Conservation (phyloP, 2,888 invertebrate species). For the Lucinisca nassula region DNA sequence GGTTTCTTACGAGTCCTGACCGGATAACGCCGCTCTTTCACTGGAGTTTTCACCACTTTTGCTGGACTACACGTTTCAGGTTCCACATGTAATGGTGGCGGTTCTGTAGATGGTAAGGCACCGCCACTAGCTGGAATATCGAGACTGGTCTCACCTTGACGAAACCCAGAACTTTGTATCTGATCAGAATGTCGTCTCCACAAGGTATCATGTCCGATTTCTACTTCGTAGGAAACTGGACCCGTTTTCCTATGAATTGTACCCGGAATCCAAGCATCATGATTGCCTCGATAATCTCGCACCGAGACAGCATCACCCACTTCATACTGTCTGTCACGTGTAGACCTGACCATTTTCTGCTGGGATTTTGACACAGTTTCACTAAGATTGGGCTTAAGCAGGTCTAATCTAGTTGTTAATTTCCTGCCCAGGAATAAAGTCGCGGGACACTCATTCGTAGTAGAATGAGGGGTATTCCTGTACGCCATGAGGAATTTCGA, state of each 20-base stretch:
- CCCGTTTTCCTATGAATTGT: conserved; percentile 16
- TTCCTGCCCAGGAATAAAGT: too few species aligned
- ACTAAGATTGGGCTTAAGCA: too few species aligned
- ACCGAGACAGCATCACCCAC: conserved; percentile 28
- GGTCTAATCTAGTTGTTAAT: too few species aligned
- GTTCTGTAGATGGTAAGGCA: neutral
- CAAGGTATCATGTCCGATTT: conserved; percentile 23
- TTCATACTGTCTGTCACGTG: conserved; percentile 9
- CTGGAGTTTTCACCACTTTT: neutral
- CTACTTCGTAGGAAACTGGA: conserved; percentile 48
- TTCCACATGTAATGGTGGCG: neutral
- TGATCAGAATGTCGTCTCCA: conserved; percentile 38
- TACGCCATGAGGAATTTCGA: too few species aligned
- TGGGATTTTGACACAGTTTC: too few species aligned
- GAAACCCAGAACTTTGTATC: neutral
- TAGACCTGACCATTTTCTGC: conserved; percentile 22
- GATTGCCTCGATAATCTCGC: conserved; percentile 39
- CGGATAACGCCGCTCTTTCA: neutral
- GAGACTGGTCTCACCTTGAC: neutral
- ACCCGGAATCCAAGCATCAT: conserved; percentile 38
- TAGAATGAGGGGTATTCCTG: too few species aligned
- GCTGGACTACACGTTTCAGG: neutral
- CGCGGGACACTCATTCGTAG: too few species aligned
- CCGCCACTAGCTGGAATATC: neutral
- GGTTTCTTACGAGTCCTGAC: neutral